Percentiles rank a stretch among this genome's conserved stretches.
phyloP scores from a whole-genome alignment of 2,797 vertebrate species.

The Coendou prehensilis region DNA sequence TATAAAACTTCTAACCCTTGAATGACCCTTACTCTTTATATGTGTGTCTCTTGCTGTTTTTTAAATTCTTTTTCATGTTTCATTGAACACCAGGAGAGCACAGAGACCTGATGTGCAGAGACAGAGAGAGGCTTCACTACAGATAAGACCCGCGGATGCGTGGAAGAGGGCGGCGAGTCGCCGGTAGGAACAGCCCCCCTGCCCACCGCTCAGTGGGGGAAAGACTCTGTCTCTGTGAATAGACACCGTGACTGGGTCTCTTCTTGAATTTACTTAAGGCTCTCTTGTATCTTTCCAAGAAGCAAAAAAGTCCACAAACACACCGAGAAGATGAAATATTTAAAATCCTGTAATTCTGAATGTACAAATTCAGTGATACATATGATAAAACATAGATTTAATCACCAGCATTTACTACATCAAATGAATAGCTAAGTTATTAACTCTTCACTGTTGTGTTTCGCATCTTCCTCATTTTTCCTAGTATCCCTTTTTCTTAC shows the following conservation, averaged over 20 bases:
- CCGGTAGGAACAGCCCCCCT: not conserved
- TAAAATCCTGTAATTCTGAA: not conserved
- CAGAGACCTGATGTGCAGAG: not conserved
- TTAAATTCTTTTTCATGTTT: constrained; percentile 29
- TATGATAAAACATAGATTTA: constrained; percentile 34
- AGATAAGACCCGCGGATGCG: not conserved
- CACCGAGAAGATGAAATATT: not conserved
- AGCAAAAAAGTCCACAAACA: constrained; percentile 30
- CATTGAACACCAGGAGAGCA: constrained; percentile 35
- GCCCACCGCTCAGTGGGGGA: not conserved
- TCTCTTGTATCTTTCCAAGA: constrained; percentile 34
- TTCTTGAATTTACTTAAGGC: not conserved
- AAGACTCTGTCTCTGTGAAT: not conserved
- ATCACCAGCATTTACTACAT: constrained; percentile 26
- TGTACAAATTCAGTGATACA: not conserved
- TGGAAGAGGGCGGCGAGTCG: not conserved
- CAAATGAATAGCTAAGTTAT: constrained; percentile 39
- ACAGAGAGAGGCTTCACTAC: not conserved
- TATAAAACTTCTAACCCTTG: constrained; percentile 28
- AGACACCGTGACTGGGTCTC: not conserved
- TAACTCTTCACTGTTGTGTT: not conserved
- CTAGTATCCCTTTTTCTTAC: not conserved
- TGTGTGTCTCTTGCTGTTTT: not conserved
- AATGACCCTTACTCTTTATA: not conserved
- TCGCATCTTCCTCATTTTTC: not conserved